These are phyloP conservation scores for chimpanzee (Pan troglodytes) DNA, from an alignment of 2,113 vertebrate species.

Conservation along the genomic window DNA sequence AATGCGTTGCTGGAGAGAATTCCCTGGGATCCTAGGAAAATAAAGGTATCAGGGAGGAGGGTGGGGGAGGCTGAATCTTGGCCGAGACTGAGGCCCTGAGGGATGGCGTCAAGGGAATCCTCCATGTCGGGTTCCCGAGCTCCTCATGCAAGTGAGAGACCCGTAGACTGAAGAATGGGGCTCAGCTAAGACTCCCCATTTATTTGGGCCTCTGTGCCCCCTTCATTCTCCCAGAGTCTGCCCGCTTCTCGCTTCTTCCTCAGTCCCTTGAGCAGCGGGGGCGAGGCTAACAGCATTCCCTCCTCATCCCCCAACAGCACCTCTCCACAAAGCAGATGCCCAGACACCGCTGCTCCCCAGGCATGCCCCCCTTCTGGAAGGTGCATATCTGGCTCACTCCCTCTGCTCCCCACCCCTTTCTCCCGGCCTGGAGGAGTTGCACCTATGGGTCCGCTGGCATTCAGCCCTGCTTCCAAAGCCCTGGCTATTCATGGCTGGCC, in stretches of 20 bases:
- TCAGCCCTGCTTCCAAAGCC: neutral
- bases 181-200: neutral
- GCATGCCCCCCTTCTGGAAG: neutral
- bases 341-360: neutral
- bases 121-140: fast-evolving
- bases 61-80: neutral
- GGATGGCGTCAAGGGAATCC: neutral
- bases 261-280: neutral
- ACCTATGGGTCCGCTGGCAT: neutral
- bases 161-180: neutral
- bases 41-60: neutral
- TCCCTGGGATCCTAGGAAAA: neutral
- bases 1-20: neutral
- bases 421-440: fast-evolving
- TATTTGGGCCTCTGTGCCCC: neutral
- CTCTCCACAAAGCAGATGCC: neutral
- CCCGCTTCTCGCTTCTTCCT: neutral
- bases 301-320: neutral
- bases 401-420: neutral
- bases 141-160: neutral
- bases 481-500: neutral
- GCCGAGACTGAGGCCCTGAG: neutral
- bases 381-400: neutral
- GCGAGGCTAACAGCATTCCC: neutral
- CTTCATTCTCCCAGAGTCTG: neutral